Conservation (phyloP, 1,140 invertebrate species). For the Metaphire vulgaris region DNA sequence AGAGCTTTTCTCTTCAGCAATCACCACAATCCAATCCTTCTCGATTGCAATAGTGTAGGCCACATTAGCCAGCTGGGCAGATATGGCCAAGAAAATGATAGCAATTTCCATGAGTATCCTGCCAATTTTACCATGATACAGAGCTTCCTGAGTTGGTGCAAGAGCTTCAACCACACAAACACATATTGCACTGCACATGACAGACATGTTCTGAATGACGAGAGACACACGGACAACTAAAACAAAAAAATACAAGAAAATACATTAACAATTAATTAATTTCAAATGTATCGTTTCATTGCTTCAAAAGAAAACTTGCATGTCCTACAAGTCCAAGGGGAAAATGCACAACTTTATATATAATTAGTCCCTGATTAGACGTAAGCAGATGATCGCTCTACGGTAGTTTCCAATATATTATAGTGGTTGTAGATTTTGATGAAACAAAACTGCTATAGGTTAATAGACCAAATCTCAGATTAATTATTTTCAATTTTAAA, state of each 20-base stretch:
- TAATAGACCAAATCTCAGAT: no score
- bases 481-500: no score
- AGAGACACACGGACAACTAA: slow-evolving; percentile 27
- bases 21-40: slow-evolving; percentile 55
- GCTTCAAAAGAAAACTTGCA: no score
- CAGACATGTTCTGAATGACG: slow-evolving; percentile 30
- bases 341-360: no score
- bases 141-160: neutral
- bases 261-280: no score
- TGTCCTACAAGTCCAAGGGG: no score
- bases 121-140: neutral
- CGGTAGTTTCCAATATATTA: no score
- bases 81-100: slow-evolving; percentile 42
- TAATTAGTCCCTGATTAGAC: no score
- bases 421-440: no score
- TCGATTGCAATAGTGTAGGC: slow-evolving; percentile 51
- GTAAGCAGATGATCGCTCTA: no score
- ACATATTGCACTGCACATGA: slow-evolving; percentile 15
- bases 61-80: slow-evolving; percentile 45
- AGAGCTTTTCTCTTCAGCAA: slow-evolving; percentile 37
- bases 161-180: slow-evolving; percentile 20
- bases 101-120: slow-evolving; percentile 13
- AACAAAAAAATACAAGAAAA: slow-evolving; percentile 5
- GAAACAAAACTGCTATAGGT: no score
- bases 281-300: no score